Evolutionary conservation across 2,797 vertebrate species (phyloP).

Genomic region (Pipistrellus kuhlii): DNA sequence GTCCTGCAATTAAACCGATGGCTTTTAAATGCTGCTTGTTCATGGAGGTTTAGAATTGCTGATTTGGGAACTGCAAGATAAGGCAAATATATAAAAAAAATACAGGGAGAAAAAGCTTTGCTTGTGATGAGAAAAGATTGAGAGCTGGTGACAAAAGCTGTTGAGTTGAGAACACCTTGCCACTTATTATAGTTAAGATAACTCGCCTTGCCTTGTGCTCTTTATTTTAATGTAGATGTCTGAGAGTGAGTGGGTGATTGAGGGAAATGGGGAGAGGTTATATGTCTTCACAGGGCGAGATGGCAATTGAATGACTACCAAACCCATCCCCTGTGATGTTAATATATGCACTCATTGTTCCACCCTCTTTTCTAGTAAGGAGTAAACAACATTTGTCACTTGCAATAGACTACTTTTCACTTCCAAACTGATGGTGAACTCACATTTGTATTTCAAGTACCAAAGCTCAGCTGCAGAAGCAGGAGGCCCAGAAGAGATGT

Average conservation of each 20-base stretch:
- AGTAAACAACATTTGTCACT: conserved; percentile 89
- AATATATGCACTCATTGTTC: conserved; percentile 87
- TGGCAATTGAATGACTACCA: conserved; percentile 87
- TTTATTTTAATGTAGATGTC: conserved; percentile 88
- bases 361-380: conserved; percentile 84
- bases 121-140: conserved; percentile 71
- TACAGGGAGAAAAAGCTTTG: conserved; percentile 39
- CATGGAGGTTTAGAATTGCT: conserved; percentile 42
- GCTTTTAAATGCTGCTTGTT: conserved; percentile 66
- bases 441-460: conserved; percentile 87
- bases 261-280: conserved; percentile 85
- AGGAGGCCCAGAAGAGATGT: conserved; percentile 79
- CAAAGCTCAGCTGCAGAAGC: conserved; percentile 72
- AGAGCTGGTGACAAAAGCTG: conserved; percentile 79
- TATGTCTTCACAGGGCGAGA: conserved; percentile 86
- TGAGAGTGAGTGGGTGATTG: conserved; percentile 85
- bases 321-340: conserved; percentile 85
- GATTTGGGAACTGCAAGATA: conserved; percentile 51
- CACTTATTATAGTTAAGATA: conserved; percentile 85
- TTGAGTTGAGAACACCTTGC: conserved; percentile 83
- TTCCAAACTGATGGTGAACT: conserved; percentile 85
- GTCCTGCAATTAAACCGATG: conserved; percentile 57
- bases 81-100: conserved; percentile 67
- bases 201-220: conserved; percentile 84
- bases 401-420: conserved; percentile 86